Percentiles rank a stretch among this genome's conserved stretches.
Conservation (phyloP, 2,888 invertebrate genomes). For the Cepaea hortensis region DNA sequence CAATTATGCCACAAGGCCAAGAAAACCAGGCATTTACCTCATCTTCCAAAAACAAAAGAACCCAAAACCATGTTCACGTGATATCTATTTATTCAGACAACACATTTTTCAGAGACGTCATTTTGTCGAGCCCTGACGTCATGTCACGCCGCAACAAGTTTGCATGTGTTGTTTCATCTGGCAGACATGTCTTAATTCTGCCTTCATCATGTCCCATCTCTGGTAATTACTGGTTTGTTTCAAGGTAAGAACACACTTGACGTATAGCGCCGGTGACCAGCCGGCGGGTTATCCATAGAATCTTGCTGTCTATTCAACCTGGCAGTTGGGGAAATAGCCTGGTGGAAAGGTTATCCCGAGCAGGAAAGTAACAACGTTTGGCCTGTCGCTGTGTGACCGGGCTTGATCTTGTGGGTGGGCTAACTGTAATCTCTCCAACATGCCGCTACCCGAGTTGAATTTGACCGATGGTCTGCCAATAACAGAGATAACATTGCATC, state of each 20-base stretch:
- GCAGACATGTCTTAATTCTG: constrained; percentile 34
- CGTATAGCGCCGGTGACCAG: constrained; percentile 20
- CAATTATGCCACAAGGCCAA: too few species aligned
- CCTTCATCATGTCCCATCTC: constrained; percentile 11
- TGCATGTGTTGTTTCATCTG: not conserved
- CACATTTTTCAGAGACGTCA: constrained; percentile 13
- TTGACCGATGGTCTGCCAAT: constrained; percentile 42
- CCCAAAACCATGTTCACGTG: not conserved
- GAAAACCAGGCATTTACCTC: too few species aligned
- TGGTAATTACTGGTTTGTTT: not conserved
- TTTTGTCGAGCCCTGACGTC: constrained; percentile 27
- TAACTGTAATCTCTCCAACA: constrained; percentile 23
- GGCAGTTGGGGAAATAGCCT: constrained; percentile 42
- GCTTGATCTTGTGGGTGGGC: constrained; percentile 42
- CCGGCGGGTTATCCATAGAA: constrained; percentile 13
- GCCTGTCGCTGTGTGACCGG: constrained; percentile 43
- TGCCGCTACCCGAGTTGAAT: constrained; percentile 40
- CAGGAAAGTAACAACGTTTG: constrained; percentile 41
- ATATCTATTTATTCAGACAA: not conserved
- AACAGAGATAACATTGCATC: constrained; percentile 45
- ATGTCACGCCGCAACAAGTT: constrained; percentile 45
- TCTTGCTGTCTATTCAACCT: constrained; percentile 42
- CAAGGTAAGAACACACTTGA: constrained; percentile 10
- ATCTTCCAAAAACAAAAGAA: too few species aligned
- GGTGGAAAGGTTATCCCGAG: constrained; percentile 14